Evolutionary conservation across 2,888 invertebrate genomes (phyloP), one percentile per base, ranked within the genome.

Genomic region (Clivina fossor): DNA sequence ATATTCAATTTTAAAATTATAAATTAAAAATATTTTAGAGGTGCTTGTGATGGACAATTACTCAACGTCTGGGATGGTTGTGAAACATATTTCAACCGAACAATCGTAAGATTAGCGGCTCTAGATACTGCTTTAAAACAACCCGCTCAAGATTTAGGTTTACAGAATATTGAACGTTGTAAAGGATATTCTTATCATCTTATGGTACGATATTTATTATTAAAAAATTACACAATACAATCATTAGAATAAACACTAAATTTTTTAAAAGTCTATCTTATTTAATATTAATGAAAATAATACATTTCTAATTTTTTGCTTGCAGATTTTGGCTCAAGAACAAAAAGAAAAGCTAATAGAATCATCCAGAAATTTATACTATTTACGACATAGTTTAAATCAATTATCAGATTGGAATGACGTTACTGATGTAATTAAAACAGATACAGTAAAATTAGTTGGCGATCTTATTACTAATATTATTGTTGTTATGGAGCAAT

Each of bases 141-240:
- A 1, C 88, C 90, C 0, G 83, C 87, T 19, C 80, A 85, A 63
- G 94, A 95, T 65, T 73, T 96, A 40, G 91, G 92, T 0, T 75
- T 84, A 1, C 85, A 83, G 43, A 90, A 90, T 64, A 82, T 90
- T 44, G 93, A 94, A 64, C 80, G 93, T 46, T 89, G 93, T 65
- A 85, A 85, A 70, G 97, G 97, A 40, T 93, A 87, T 69, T 81
- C 90, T 0, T 81, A 85, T 13, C 88, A 94, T 65, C 74, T 95
- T 33, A 78, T 90, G 79, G 82, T 84, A 73, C 73, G 68, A 60
- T 28, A 38, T 22, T 30, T 16, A 26, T 38, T 54, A 26, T 22
- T 24, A 24, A 24, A 35, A 58, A 26, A 48, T 43, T 46, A 56
- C 33, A 13, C 22, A 20, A 32, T 41, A 18, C 13, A 16, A 2